Evolutionary conservation across 2,888 invertebrate genomes (phyloP).

Genomic region (Patella caerulea): DNA sequence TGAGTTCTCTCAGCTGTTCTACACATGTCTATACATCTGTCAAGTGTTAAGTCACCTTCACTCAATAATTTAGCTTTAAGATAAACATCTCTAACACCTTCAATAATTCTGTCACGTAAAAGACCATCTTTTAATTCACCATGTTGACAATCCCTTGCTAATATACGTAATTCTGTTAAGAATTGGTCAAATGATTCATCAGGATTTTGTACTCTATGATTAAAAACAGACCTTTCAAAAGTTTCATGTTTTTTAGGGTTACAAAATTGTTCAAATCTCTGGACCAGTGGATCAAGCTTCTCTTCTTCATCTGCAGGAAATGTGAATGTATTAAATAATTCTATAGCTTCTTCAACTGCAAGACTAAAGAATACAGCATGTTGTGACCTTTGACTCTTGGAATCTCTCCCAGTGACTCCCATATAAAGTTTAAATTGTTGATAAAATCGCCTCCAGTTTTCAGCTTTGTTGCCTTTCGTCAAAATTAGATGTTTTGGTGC

Average conservation of each 20-base stretch:
- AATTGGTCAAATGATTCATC: slow-evolving; percentile 19
- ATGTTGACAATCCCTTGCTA: slow-evolving; percentile 12
- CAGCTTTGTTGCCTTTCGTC: slow-evolving; percentile 6
- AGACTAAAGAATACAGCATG: neutral
- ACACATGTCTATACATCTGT: slow-evolving; percentile 5
- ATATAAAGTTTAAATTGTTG: slow-evolving; percentile 13
- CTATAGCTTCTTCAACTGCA: slow-evolving; percentile 14
- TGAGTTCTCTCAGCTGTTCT: slow-evolving; percentile 4
- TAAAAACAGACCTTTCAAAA: slow-evolving; percentile 1
- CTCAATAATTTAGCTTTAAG: slow-evolving; percentile 1
- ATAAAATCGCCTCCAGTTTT: slow-evolving; percentile 14
- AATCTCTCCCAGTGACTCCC: neutral
- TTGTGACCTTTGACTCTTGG: neutral
- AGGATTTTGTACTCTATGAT: slow-evolving; percentile 7
- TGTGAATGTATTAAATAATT: slow-evolving; percentile 18
- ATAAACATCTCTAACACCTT: neutral
- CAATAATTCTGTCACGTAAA: slow-evolving; percentile 15
- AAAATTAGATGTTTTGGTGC: slow-evolving; percentile 6
- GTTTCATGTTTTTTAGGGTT: slow-evolving; percentile 15
- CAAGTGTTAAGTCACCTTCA: slow-evolving; percentile 7
- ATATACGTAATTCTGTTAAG: slow-evolving; percentile 4
- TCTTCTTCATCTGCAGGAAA: slow-evolving; percentile 14
- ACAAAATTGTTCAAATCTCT: slow-evolving; percentile 5
- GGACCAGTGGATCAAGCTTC: slow-evolving; percentile 4
- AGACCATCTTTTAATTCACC: slow-evolving; percentile 23